Conservation (phyloP, 1,140 invertebrate genomes). For the Cydia fagiglandana region DNA sequence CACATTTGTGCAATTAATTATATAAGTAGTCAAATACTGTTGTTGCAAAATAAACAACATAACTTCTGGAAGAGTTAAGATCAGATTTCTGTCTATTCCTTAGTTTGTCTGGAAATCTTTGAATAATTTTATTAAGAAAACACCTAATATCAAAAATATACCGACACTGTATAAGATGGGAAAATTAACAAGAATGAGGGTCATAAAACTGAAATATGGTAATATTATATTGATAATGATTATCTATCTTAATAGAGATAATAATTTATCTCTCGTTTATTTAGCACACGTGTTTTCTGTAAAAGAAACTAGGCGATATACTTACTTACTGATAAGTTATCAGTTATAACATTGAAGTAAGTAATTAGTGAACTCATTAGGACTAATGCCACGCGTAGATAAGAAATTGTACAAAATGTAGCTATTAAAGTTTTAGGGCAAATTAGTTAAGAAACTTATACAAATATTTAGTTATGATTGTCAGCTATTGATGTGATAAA, state of each 20-base stretch:
- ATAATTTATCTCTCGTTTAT: background rate
- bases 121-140: too few relatives aligned
- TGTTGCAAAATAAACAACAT: too few relatives aligned
- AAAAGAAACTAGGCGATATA: background rate
- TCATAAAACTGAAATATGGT: too few relatives aligned
- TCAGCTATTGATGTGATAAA: too few relatives aligned
- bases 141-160: too few relatives aligned
- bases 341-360: background rate
- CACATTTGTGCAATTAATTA: background rate
- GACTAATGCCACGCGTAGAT: background rate
- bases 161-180: background rate
- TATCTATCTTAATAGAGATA: background rate
- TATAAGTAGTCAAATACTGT: too few relatives aligned
- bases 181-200: background rate
- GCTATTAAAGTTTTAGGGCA: background rate
- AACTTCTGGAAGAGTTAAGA: too few relatives aligned
- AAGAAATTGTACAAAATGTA: background rate
- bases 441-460: background rate
- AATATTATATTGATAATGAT: background rate
- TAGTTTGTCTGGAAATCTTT: too few relatives aligned
- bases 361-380: conserved; percentile 10
- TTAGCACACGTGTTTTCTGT: background rate
- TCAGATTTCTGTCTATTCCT: too few relatives aligned
- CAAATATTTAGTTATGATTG: too few relatives aligned
- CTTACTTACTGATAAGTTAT: background rate